A percentile compares a stretch with the other conserved stretches of the same genome.
phyloP scores from a whole-genome alignment of 2,797 vertebrate genomes.

The Gouania willdenowi region DNA sequence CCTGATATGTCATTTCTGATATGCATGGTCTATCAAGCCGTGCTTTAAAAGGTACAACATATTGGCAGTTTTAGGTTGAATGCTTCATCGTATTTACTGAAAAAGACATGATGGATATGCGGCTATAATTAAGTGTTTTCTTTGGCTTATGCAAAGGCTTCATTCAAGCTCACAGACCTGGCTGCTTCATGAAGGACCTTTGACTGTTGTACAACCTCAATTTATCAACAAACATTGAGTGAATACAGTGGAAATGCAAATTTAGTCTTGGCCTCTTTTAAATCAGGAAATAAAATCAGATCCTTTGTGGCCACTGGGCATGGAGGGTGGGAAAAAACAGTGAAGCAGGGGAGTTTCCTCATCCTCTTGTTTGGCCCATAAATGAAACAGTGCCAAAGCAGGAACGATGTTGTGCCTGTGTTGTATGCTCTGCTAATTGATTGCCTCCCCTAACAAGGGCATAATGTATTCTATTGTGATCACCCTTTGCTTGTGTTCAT shows the following conservation, averaged over 20 bases:
- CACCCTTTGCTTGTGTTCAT: conserved; percentile 77
- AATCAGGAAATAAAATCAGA: conserved; percentile 30
- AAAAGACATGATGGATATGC: too few relatives aligned
- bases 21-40: too few relatives aligned
- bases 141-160: too few relatives aligned
- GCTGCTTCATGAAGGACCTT: conserved; percentile 17
- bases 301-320: conserved; percentile 51
- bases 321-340: conserved; percentile 54
- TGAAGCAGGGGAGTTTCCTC: conserved; percentile 13
- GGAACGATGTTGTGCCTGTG: conserved; percentile 45
- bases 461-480: conserved; percentile 84
- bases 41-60: too few relatives aligned
- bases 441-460: conserved; percentile 76
- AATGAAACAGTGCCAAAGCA: conserved; percentile 34
- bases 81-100: too few relatives aligned
- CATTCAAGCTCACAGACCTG: not conserved
- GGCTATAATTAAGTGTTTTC: too few relatives aligned
- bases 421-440: conserved; percentile 64
- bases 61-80: too few relatives aligned
- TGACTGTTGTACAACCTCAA: conserved; percentile 20
- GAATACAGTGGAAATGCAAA: conserved; percentile 43
- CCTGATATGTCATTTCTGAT: conserved; percentile 48
- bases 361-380: conserved; percentile 33
- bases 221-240: conserved; percentile 33
- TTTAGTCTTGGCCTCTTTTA: conserved; percentile 30